Conservation (phyloP, 2,113 vertebrate species). For the Pseudopodoces humilis region DNA sequence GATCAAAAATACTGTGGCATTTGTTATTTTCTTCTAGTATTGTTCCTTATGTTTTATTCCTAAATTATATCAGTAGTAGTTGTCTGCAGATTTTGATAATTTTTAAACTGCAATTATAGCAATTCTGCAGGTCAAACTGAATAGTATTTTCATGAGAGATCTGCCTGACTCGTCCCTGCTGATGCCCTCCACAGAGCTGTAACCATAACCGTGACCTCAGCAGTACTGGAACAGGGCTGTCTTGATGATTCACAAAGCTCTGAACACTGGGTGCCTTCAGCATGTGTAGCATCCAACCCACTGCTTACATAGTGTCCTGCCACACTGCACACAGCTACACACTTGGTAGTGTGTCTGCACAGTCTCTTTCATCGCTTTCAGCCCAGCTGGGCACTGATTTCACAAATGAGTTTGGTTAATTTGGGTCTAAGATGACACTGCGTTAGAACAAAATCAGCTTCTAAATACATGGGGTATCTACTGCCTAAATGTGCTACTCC, state of each 20-base stretch:
- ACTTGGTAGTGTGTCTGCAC: not conserved
- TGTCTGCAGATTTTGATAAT: not conserved
- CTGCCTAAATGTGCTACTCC: not conserved
- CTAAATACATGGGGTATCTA: not conserved
- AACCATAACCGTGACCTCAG: not conserved
- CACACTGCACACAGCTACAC: not conserved
- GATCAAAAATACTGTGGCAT: not conserved
- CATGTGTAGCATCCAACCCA: not conserved
- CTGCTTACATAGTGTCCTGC: accelerated
- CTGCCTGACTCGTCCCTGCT: not conserved
- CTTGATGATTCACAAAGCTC: not conserved
- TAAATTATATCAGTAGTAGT: not conserved
- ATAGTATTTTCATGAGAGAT: not conserved
- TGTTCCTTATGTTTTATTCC: not conserved
- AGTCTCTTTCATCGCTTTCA: not conserved
- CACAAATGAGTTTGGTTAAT: not conserved
- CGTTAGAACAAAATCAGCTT: not conserved
- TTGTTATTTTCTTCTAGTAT: not conserved
- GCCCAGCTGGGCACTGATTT: not conserved
- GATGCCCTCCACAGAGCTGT: not conserved
- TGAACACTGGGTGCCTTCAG: not conserved
- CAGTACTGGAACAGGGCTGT: not conserved
- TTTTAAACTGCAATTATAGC: not conserved
- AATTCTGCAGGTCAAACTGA: not conserved
- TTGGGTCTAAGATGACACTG: not conserved